Base-by-base conservation (phyloP, 2,797 vertebrate genomes). In the Hippoglossus hippoglossus region DNA sequence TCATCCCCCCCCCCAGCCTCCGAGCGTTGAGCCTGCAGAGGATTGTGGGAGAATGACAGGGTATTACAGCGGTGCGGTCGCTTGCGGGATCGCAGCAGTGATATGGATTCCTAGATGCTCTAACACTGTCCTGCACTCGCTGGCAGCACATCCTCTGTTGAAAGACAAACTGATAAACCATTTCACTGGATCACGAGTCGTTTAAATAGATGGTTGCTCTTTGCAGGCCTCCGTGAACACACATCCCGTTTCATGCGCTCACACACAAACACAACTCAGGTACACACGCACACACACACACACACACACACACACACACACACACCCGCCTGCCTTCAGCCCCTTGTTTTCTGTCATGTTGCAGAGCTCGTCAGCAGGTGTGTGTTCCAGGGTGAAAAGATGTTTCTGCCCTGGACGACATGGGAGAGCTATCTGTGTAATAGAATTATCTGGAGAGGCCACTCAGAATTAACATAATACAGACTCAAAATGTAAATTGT, bases 391-490 rank as follows among this genome's bases (percentile, higher is more conserved):
- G 82, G 73, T 78, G 82, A 88, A 82, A 89, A 85, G 68, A 87
- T 88, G 87, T 91, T 88, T 77, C 86, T 87, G 82, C 81, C 82
- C 87, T 63, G 83, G 67, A 87, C 78, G 82, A 91, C 85, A 84
- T 64, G 74, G 63, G 64, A 84, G 87, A 85, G 87, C 87, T 90
- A 87, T 90, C 85, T 76, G 85, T 84, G 87, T 93, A 93, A 94
- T 92, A 92, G 87, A 92, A 93, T 91, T 91, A 91, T 91, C 86
- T 93, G 79, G 81, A 92, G 90, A 91, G 92, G 87, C 83, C 90
- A 89, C 92, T 93, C 86, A 59, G 82, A 91, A 94, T 94, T 91
- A 92, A 91, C 93, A 93, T 93, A 93, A 93, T 88, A 88, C 80
- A 77, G 87, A 87, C 90, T 91, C 77, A 87, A 91, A 90, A 92